Base-by-base conservation (phyloP, 2,113 vertebrate species). In the Bufo gargarizans region DNA sequence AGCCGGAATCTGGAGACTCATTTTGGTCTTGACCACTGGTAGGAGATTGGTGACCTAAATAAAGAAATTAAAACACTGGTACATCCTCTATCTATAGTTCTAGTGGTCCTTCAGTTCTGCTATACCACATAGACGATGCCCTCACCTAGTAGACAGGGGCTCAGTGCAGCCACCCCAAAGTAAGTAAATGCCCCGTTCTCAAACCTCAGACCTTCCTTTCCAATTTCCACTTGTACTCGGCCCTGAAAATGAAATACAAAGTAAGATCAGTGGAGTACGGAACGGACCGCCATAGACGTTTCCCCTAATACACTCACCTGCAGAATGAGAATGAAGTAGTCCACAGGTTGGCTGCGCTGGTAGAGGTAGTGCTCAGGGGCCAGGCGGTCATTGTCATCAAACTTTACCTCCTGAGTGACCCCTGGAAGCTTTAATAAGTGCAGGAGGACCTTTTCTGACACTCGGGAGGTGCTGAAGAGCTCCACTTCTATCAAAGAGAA, bases 171-270 rank as follows among this genome's bases (percentile, higher is more conserved):
- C 4, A 98, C 96, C 0, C 97, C 97, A 0, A 97, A 98, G 90
- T 98, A 98, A 0, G 97, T 98, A 77, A 98, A 98, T 33, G 97
- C 97, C 8, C 97, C 97, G 0, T 97, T 98, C 90, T 98, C 97
- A 87, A 98, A 98, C 94, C 96, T 97, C 91, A 98, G 92, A 17
- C 96, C 96, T 91, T 98, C 97, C 90, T 98, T 98, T 2, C 97
- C 97, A 16, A 98, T 97, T 91, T 98, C 97, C 78, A 98, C 97
- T 92, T 98, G 96, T 61, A 98, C 97, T 5, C 95, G 96, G 16
- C 97, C 97, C 97, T 98, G 90, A 19, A 82, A 55, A 47, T 63
- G 43, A 56, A 45, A 74, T 4, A 53, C 0, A 16, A 63, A 59
- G 43, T 78, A 22, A 77, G 45, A 47, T 65, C 6, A 16, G 0